A percentile compares a stretch with the other conserved stretches of the same genome.
Conservation (phyloP, 2,888 invertebrate genomes). For the Tortrix viridana region DNA sequence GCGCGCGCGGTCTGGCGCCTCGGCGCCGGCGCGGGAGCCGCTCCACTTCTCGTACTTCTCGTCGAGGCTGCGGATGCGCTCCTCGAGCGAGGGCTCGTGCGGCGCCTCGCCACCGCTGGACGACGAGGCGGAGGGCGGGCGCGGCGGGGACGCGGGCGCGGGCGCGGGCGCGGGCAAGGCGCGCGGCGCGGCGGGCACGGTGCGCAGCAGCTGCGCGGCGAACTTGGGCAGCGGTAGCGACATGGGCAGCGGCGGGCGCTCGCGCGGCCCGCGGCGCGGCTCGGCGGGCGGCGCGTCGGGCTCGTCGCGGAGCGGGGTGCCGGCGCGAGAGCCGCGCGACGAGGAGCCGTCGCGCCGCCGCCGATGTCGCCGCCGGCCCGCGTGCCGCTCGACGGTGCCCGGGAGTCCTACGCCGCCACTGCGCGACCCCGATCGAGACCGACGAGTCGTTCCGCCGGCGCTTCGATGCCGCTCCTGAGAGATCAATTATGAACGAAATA, state of each 20-base stretch:
- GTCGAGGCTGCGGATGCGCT: slow-evolving; percentile 95
- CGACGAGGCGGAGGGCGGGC: slow-evolving; percentile 89
- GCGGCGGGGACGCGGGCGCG: slow-evolving; percentile 87
- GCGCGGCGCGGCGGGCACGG: slow-evolving; percentile 78
- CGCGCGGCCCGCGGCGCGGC: slow-evolving; percentile 88
- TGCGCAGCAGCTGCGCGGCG: slow-evolving; percentile 87
- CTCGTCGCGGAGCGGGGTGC: slow-evolving; percentile 93
- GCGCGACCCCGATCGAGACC: slow-evolving; percentile 66
- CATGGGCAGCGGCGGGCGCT: slow-evolving; percentile 87
- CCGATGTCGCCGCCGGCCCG: slow-evolving; percentile 78
- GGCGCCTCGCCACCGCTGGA: slow-evolving; percentile 90
- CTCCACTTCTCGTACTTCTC: slow-evolving; percentile 97
- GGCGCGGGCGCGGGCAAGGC: slow-evolving; percentile 75
- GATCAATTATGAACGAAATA: background rate
- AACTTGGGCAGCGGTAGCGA: slow-evolving; percentile 95
- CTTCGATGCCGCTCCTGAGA: slow-evolving; percentile 69
- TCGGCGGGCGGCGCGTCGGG: slow-evolving; percentile 89
- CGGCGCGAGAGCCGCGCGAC: slow-evolving; percentile 89
- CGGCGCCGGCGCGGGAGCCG: slow-evolving; percentile 84
- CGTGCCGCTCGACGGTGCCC: slow-evolving; percentile 60
- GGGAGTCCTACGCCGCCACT: slow-evolving; percentile 54
- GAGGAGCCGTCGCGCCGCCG: slow-evolving; percentile 78
- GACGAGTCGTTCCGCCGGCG: slow-evolving; percentile 56
- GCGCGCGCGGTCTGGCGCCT: slow-evolving; percentile 84
- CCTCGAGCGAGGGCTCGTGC: slow-evolving; percentile 91